These are phyloP conservation scores for Poecile montanus DNA, from an alignment of 2,797 vertebrate genomes.

Conservation along the genomic window DNA sequence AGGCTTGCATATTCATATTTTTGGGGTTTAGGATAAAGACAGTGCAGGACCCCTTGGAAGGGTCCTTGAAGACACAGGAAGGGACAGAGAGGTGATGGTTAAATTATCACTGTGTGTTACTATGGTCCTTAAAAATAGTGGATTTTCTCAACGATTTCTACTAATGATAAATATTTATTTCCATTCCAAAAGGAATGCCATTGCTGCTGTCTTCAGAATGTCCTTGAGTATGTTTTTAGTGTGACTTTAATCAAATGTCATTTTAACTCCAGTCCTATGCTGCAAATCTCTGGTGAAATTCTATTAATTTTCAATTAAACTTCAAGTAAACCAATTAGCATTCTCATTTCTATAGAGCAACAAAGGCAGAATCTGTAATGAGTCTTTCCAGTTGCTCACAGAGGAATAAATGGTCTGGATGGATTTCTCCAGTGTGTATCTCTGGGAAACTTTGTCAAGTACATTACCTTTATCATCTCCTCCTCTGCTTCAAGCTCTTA, in stretches of 20 bases:
- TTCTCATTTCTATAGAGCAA: conserved; percentile 68
- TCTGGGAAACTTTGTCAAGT: conserved; percentile 26
- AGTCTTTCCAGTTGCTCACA: conserved; percentile 36
- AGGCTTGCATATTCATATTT: not conserved
- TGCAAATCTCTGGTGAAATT: conserved; percentile 71
- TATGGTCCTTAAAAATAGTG: not conserved
- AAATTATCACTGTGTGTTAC: not conserved
- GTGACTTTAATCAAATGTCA: conserved; percentile 67
- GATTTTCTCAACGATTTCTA: not conserved
- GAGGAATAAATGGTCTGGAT: conserved; percentile 62
- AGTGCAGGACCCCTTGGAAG: not conserved
- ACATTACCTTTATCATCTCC: conserved; percentile 50
- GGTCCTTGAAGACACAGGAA: not conserved
- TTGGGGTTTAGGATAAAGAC: not conserved
- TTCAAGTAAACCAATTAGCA: conserved; percentile 73
- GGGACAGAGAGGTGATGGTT: not conserved
- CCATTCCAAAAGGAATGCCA: not conserved
- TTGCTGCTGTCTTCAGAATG: conserved; percentile 29
- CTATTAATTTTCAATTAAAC: conserved; percentile 74
- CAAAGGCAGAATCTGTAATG: conserved; percentile 70
- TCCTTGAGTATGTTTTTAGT: conserved; percentile 63
- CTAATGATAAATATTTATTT: conserved; percentile 17
- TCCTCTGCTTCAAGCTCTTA: not conserved
- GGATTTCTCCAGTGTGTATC: conserved; percentile 32
- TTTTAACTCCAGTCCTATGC: conserved; percentile 54